These are phyloP conservation scores for Bursaphelenchus mucronatus DNA, from an alignment of 1,140 invertebrate genomes.

Conservation along the genomic window DNA sequence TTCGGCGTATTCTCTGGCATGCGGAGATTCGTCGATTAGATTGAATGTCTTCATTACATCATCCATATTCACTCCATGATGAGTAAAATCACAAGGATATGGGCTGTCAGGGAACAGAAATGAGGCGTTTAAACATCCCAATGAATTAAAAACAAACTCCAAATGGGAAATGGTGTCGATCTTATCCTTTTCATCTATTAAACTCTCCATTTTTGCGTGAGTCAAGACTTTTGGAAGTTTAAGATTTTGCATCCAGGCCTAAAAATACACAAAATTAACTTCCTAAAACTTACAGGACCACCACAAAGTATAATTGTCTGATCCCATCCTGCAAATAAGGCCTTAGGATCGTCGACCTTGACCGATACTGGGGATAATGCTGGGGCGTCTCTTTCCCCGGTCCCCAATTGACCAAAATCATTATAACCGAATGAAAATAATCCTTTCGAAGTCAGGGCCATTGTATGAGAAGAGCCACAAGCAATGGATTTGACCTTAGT, in stretches of 20 bases:
- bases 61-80: slow-evolving; percentile 24
- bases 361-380: neutral
- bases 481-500: slow-evolving; percentile 21
- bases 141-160: slow-evolving; percentile 25
- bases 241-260: neutral
- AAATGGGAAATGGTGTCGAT: slow-evolving; percentile 8
- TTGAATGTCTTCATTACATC: slow-evolving; percentile 35
- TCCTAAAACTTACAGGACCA: slow-evolving; percentile 10
- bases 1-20: slow-evolving; percentile 20
- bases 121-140: slow-evolving; percentile 28
- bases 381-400: neutral
- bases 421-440: slow-evolving; percentile 29
- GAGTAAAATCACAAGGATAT: slow-evolving; percentile 9
- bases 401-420: slow-evolving; percentile 24
- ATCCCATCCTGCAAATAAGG: slow-evolving; percentile 27
- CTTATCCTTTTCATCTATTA: neutral
- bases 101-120: slow-evolving; percentile 15
- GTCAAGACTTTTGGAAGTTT: neutral
- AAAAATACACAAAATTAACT: neutral
- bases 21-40: slow-evolving; percentile 16
- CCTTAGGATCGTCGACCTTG: slow-evolving; percentile 6
- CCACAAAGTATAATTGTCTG: slow-evolving; percentile 21
- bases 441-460: slow-evolving; percentile 16
- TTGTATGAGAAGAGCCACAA: slow-evolving; percentile 19
- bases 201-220: neutral